These are phyloP conservation scores for Ophion ventricosus DNA, from an alignment of 2,888 invertebrate genomes.

Conservation along the genomic window DNA sequence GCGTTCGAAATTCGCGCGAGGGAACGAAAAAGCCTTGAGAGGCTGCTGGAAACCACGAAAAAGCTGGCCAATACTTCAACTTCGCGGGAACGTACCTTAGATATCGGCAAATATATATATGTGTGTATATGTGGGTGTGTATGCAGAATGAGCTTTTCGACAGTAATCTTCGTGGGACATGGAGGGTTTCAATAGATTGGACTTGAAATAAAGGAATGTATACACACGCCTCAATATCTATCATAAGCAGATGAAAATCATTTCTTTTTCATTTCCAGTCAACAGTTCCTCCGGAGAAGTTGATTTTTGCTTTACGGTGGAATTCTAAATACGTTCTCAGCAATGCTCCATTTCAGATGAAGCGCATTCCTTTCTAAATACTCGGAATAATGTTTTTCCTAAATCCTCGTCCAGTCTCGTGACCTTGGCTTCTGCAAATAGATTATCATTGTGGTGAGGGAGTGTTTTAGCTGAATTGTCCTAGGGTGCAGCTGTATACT, in stretches of 20 bases:
- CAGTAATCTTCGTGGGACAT: constrained; percentile 19
- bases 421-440: too few species aligned
- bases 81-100: constrained; percentile 20
- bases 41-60: constrained; percentile 50
- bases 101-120: background rate
- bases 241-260: background rate
- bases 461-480: too few species aligned
- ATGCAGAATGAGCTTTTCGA: constrained; percentile 33
- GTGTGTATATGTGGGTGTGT: background rate
- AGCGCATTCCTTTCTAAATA: too few species aligned
- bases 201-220: background rate
- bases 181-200: constrained; percentile 30
- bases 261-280: background rate
- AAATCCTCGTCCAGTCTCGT: too few species aligned
- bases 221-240: background rate
- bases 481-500: too few species aligned
- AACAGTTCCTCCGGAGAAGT: background rate
- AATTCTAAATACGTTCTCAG: background rate
- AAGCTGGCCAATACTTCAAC: constrained; percentile 49
- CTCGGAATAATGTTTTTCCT: too few species aligned
- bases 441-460: too few species aligned
- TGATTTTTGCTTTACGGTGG: background rate
- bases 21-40: constrained; percentile 37
- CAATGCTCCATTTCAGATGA: background rate
- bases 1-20: constrained; percentile 40